Evolutionary conservation across 1,140 invertebrate species (phyloP), one percentile per base, ranked within the genome.

Genomic region (Latrodectus geometricus): DNA sequence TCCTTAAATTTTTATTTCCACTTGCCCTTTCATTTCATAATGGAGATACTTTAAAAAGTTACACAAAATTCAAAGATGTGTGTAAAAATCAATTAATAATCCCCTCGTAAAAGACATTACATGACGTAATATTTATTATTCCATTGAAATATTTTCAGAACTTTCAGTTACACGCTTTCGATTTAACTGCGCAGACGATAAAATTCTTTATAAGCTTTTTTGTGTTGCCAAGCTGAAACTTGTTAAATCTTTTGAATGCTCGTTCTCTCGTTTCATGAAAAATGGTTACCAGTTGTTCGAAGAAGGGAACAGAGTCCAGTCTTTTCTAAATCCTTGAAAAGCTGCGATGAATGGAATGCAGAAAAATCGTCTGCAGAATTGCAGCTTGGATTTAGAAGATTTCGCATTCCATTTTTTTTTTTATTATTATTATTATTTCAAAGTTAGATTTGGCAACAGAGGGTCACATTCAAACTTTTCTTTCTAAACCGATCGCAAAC

Each of bases 401-500:
- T 54, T 49, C 17, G 66, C 20, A 61, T 61, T 11, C 54, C 17
- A 61, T 8, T 61, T 61, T 61, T 61, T 61, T 14, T n/a, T n/a
- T n/a, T n/a, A n/a, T n/a, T 14, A 61, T 61, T 61, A 61, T 61
- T 76, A 7, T 15, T 20, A 52, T 61, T 78, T 78, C 76, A 78
- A 68, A 78, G 35, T n/a, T 56, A 48, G 61, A 68, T 48, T 66
- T 52, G 61, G 61, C 35, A 78, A 56, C n/a, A 9, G 50, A n/a
- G 14, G 20, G 9, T 75, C 9, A 23, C 76, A 78, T 66, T 78
- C 61, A 66, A 52, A 8, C 35, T 23, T 35, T 35, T 23, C 61
- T 49, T 78, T 15, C 23, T 68, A 68, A 68, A 78, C 15, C 56
- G 23, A 68, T 48, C 78, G 66, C 78, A 78, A 80, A 80, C 78